Evolutionary conservation across 2,113 vertebrate genomes (phyloP).

Genomic region (Ginglymostoma cirratum): DNA sequence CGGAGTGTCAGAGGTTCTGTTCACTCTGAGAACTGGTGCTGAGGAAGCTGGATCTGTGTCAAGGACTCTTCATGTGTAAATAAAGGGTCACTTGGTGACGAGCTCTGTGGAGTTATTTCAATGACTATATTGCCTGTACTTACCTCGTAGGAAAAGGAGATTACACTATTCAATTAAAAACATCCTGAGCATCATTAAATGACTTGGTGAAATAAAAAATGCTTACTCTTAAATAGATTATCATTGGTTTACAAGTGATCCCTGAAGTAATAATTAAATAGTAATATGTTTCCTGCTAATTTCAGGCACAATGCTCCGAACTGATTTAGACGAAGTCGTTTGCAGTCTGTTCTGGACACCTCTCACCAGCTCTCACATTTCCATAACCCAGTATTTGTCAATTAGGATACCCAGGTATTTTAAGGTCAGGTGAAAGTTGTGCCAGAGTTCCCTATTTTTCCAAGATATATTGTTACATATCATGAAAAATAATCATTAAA

Average conservation of each 20-base stretch:
- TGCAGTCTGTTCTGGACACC: neutral
- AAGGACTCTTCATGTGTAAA: too few species aligned
- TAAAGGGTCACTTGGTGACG: too few species aligned
- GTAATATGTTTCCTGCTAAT: neutral
- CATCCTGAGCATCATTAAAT: neutral
- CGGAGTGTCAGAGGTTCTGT: too few species aligned
- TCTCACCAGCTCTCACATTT: neutral
- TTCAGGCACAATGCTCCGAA: neutral
- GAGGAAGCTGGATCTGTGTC: too few species aligned
- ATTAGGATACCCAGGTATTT: neutral
- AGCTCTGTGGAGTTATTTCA: too few species aligned
- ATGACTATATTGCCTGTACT: neutral
- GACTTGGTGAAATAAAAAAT: neutral
- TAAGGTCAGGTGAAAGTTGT: neutral
- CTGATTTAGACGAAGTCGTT: neutral
- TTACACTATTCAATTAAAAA: neutral
- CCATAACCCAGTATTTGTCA: neutral
- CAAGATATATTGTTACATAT: too few species aligned
- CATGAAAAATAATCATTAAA: too few species aligned
- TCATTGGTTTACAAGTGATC: neutral
- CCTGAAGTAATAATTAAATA: constrained; percentile 16
- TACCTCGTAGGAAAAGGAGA: neutral
- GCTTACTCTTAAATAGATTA: neutral
- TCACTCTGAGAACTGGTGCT: too few species aligned
- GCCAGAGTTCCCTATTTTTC: too few species aligned